A percentile compares a stretch with the other conserved stretches of the same genome.
phyloP scores from a whole-genome alignment of 2,797 vertebrate species.

The Rousettus madagascariensis region DNA sequence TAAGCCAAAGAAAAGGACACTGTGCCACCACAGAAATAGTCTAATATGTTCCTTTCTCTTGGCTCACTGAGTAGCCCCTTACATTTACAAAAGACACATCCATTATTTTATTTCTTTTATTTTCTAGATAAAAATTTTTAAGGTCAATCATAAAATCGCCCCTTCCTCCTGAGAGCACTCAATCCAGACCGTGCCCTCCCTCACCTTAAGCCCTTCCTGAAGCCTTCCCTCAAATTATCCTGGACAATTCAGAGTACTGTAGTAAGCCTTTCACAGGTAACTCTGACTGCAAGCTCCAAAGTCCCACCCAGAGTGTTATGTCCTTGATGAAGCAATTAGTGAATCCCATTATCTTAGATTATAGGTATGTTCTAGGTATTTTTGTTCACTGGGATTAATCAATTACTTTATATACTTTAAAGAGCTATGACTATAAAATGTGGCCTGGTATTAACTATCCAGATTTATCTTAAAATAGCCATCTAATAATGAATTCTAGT shows the following conservation, averaged over 20 bases:
- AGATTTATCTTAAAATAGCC: background rate
- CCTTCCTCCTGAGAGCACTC: background rate
- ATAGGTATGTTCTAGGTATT: background rate
- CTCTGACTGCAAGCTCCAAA: background rate
- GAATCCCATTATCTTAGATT: background rate
- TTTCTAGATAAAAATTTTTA: background rate
- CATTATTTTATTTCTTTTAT: background rate
- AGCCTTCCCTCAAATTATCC: accelerated
- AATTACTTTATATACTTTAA: background rate
- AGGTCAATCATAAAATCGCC: background rate
- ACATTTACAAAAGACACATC: background rate
- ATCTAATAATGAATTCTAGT: background rate
- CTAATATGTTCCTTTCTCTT: background rate
- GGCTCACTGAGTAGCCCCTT: background rate
- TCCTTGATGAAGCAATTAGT: background rate
- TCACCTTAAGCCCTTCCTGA: background rate
- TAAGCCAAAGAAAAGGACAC: background rate
- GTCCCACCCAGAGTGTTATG: background rate
- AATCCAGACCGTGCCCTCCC: accelerated
- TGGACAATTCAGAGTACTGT: background rate
- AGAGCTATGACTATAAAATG: background rate
- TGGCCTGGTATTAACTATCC: background rate
- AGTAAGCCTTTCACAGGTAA: background rate
- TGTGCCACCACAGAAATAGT: background rate
- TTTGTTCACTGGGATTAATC: background rate